Conservation (phyloP, 2,113 vertebrate genomes). For the Dromaius novaehollandiae region DNA sequence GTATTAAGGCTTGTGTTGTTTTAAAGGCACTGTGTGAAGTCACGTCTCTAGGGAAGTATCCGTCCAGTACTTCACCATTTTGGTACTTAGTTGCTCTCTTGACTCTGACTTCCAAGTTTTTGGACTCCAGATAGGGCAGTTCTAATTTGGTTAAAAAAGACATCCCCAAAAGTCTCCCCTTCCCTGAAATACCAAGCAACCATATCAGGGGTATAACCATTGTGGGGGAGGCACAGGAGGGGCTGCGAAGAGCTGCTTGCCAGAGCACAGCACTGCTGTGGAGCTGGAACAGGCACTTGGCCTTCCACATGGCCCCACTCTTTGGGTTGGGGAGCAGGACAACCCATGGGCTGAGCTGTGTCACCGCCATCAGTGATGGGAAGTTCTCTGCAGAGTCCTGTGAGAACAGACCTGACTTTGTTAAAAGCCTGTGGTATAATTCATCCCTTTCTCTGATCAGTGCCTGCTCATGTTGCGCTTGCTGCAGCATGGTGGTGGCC, state of each 20-base stretch:
- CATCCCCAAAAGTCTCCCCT: not conserved
- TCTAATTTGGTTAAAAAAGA: not conserved
- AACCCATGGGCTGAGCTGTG: constrained; percentile 74
- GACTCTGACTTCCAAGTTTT: not conserved
- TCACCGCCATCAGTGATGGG: constrained; percentile 68
- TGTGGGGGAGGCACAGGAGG: too few species aligned
- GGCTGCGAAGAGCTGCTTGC: constrained; percentile 48
- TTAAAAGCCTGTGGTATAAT: not conserved
- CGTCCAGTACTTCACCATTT: not conserved
- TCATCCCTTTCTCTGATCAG: not conserved
- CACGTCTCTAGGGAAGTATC: not conserved
- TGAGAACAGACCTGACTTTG: not conserved
- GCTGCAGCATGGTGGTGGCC: too few species aligned
- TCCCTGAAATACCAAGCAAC: not conserved
- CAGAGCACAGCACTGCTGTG: constrained; percentile 83
- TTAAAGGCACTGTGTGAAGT: not conserved
- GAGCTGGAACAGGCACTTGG: constrained; percentile 81
- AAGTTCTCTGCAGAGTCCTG: constrained; percentile 83
- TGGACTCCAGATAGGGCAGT: not conserved
- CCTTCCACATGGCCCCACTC: constrained; percentile 76
- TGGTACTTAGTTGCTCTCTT: not conserved
- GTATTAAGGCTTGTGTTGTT: rapidly evolving
- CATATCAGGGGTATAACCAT: too few species aligned
- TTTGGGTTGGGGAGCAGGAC: constrained; percentile 70
- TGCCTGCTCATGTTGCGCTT: too few species aligned